Evolutionary conservation across 2,888 invertebrate genomes (phyloP), one percentile per base, ranked within the genome.

Genomic region (Thelaira solivaga): DNA sequence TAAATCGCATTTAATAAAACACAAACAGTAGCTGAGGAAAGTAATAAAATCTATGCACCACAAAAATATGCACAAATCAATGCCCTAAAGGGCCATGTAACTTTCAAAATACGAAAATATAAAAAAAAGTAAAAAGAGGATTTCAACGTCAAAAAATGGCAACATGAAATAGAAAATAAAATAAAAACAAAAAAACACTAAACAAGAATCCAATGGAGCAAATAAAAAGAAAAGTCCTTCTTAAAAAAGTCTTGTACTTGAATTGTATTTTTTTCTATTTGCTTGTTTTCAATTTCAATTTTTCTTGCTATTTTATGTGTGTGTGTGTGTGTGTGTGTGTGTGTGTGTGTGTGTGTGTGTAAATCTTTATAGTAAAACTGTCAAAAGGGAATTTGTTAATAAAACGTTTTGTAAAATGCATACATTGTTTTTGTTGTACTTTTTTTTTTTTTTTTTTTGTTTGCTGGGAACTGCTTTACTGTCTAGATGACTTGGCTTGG

Each of bases 361-460:
- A 36, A 13, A 43, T 29, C 22, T 31, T 65, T 29, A 31, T 45
- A 47, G 45, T 47, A 65, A 78, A 78, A 78, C 73, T 74, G 74
- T 74, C 74, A 78, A 78, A 78, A 78, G 69, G 69, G 74, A 74
- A 74, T 78, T 74, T 78, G 77, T 71, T 78, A 71, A 74, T 78
- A 74, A 78, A 74, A 78, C 74, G 74, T 74, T 78, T 78, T 74
- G 69, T 69, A 64, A 64, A 22, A 20, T 10, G 5, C 13, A 2
- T 71, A 71, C 71, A 61, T 62, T 62, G 62, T 64, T 64, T 55
- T 68, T 76, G 57, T 49, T 45, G 59, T 24, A 18, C 4, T 45
- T 34, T 39, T 24, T 24, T 10, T 10, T 53, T 49, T 62, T 57
- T 16, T 16, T 31, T 51, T 49, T 26, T n/a, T n/a, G n/a, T 47